Conservation (phyloP, 2,888 invertebrate species). For the Thalpophila matura region DNA sequence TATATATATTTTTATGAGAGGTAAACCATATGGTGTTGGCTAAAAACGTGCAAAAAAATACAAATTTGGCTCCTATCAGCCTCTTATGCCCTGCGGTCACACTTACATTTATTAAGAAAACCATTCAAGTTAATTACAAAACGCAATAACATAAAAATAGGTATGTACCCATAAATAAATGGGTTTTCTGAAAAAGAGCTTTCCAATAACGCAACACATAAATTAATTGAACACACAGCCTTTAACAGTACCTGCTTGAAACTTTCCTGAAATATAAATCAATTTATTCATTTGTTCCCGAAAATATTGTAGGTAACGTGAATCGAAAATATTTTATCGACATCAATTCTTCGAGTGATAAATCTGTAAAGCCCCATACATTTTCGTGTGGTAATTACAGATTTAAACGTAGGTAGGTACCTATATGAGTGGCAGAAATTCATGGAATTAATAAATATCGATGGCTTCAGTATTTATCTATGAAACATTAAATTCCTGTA, state of each 20-base stretch:
- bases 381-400: not conserved
- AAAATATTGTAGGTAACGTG: constrained; percentile 2
- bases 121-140: too few species aligned
- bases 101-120: too few species aligned
- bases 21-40: too few species aligned
- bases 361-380: constrained; percentile 10
- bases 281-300: constrained; percentile 5
- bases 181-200: not conserved
- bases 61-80: too few species aligned
- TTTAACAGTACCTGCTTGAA: not conserved
- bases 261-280: constrained; percentile 11
- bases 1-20: too few species aligned
- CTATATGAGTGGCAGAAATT: not conserved
- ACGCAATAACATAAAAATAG: too few species aligned
- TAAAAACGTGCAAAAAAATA: too few species aligned
- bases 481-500: too few species aligned
- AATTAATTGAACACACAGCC: not conserved
- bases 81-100: too few species aligned
- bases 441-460: not conserved
- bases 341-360: constrained; percentile 12
- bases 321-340: constrained; percentile 21
- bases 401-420: too few species aligned
- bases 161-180: too few species aligned
- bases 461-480: not conserved
- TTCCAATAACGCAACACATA: not conserved